Conservation (phyloP, 2,888 invertebrate genomes). For the Andrena flavipes region DNA sequence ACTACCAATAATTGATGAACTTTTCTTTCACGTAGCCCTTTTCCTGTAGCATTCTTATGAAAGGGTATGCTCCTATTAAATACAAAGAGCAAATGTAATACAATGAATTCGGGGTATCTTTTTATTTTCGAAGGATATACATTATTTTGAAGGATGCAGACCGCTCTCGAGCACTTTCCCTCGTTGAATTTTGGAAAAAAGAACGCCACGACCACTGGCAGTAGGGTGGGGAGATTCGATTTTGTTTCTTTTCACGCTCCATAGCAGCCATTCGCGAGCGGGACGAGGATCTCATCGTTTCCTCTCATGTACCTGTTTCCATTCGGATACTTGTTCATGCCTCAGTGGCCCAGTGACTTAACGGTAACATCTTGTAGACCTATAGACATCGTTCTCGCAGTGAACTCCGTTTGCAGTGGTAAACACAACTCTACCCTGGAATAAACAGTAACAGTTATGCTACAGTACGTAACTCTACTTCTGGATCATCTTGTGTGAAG, state of each 20-base stretch:
- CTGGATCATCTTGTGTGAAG: too few relatives aligned
- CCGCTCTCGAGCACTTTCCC: neutral
- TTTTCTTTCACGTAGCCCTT: neutral
- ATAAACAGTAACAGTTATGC: neutral
- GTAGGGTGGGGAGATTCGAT: constrained; percentile 43
- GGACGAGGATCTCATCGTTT: constrained; percentile 31
- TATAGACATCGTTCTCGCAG: neutral
- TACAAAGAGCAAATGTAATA: neutral
- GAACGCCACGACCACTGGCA: neutral
- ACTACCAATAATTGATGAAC: neutral
- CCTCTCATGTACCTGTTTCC: neutral
- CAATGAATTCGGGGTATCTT: neutral
- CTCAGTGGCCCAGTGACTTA: neutral
- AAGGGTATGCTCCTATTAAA: neutral
- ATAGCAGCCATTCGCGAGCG: constrained; percentile 41
- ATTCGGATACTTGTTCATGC: constrained; percentile 1
- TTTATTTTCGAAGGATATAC: neutral
- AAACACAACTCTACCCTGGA: neutral
- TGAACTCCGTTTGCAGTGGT: neutral
- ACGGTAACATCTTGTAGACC: constrained; percentile 18
- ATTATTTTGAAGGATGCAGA: neutral
- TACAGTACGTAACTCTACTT: too few relatives aligned
- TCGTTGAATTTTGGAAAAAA: constrained; percentile 41
- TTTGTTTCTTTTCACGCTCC: constrained; percentile 50
- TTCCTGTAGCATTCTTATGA: neutral